phyloP scores from a whole-genome alignment of 2,797 vertebrate genomes.

The Sarcoramphus papa region DNA sequence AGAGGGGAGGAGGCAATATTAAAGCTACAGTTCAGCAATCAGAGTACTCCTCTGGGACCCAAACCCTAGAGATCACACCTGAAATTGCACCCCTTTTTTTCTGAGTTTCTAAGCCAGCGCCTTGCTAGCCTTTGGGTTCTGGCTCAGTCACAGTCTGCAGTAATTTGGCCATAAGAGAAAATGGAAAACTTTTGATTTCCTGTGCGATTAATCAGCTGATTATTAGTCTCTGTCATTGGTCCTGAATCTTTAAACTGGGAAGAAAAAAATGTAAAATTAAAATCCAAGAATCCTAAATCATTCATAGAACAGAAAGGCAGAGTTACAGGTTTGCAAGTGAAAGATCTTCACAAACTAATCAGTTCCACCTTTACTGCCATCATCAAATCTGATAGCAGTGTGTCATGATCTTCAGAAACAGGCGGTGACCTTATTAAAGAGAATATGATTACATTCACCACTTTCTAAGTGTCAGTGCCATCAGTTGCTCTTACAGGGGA shows the following conservation, averaged over 20 bases:
- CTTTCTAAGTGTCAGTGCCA: not conserved
- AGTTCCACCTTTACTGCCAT: not conserved
- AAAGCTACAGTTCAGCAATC: not conserved
- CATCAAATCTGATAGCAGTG: not conserved
- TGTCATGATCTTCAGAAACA: not conserved
- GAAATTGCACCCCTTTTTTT: accelerated
- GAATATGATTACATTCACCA: not conserved
- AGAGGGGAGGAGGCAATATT: not conserved
- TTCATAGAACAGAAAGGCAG: not conserved
- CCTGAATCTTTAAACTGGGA: constrained; percentile 1
- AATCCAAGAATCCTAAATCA: not conserved
- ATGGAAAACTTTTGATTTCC: not conserved
- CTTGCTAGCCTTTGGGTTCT: not conserved
- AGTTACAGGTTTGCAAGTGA: not conserved
- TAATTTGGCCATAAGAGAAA: not conserved
- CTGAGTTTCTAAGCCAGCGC: not conserved
- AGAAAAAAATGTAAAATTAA: not conserved
- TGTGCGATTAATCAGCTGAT: not conserved
- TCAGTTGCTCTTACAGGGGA: not conserved
- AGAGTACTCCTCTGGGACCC: not conserved
- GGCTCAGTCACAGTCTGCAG: not conserved
- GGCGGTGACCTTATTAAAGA: not conserved
- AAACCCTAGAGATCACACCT: not conserved
- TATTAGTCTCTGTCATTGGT: not conserved
- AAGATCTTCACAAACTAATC: not conserved